Evolutionary conservation across 92 coral and sea anemone genomes (phyloP).

Genomic region (Porites lobata): DNA sequence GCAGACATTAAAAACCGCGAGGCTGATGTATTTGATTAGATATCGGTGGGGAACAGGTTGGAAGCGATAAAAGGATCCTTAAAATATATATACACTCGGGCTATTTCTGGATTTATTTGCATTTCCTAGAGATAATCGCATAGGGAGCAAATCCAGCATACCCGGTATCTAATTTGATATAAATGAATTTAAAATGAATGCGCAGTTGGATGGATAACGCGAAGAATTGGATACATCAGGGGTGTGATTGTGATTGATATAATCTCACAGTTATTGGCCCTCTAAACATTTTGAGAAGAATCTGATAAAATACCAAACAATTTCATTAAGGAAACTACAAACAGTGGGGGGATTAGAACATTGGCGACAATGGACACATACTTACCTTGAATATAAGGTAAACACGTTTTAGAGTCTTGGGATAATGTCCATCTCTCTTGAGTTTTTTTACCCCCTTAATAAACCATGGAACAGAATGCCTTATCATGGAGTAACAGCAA

Average conservation of each 20-base stretch:
- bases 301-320: not conserved
- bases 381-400: constrained; percentile 81
- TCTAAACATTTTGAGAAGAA: constrained; percentile 1
- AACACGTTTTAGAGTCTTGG: constrained; percentile 84
- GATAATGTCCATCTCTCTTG: constrained; percentile 89
- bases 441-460: constrained; percentile 86
- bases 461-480: constrained; percentile 94
- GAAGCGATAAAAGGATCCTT: not conserved
- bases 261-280: not conserved
- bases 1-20: not conserved
- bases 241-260: not conserved
- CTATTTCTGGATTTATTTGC: not conserved
- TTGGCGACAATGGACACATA: constrained; percentile 18
- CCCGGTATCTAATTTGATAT: not conserved
- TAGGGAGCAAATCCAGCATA: not conserved
- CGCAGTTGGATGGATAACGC: not conserved
- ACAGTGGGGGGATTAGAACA: constrained; percentile 25
- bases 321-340: constrained; percentile 18
- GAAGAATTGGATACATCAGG: constrained; percentile 6
- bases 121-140: not conserved
- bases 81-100: not conserved
- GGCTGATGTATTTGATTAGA: not conserved
- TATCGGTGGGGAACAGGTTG: not conserved
- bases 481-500: constrained; percentile 84
- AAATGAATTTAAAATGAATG: not conserved